Evolutionary conservation across 2,888 invertebrate genomes (phyloP), one percentile per base, ranked within the genome.

Genomic region (Ormia ochracea): DNA sequence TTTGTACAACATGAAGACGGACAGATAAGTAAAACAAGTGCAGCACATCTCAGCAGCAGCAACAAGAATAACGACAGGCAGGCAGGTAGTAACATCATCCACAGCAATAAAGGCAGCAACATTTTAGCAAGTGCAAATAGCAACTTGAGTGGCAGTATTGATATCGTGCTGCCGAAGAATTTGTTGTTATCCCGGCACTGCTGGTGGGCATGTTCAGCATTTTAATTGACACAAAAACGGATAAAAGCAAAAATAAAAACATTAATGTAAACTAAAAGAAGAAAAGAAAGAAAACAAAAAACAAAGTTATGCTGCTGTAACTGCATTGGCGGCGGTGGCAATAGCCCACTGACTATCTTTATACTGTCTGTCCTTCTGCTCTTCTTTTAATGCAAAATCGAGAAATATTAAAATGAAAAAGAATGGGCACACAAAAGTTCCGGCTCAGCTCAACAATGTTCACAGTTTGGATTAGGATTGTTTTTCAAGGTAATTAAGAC

Each of bases 191-290:
- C 83, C 81, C 75, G 70, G 70, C 83, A 76, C 80, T 81, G 82
- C 82, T 78, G 83, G 83, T 83, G 83, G 83, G 82, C 83, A 82
- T 81, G 81, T 81, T 82, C 82, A 81, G 82, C 83, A 80, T 78
- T 78, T 69, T 78, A 82, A 82, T 81, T 82, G 83, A 83, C 82
- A 83, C 82, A 78, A 73, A 76, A 70, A 69, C 69, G 73, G 82
- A 82, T 83, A 83, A 83, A 77, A 54, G 33, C 33, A 45, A 23
- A 58, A 36, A 50, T 36, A 63, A 48, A 19, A 68, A 54, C 23
- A 36, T 59, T 50, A 28, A n/a, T n/a, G n/a, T n/a, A n/a, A n/a
- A 23, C 48, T 33, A 28, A 3, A 31, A 17, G 63, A 0, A 2
- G 17, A 41, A 5, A 14, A 28, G 3, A 4, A 28, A 41, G 17